Evolutionary conservation across 2,113 vertebrate genomes (phyloP), one percentile per base, ranked within the genome.

Genomic region (Micromys minutus): DNA sequence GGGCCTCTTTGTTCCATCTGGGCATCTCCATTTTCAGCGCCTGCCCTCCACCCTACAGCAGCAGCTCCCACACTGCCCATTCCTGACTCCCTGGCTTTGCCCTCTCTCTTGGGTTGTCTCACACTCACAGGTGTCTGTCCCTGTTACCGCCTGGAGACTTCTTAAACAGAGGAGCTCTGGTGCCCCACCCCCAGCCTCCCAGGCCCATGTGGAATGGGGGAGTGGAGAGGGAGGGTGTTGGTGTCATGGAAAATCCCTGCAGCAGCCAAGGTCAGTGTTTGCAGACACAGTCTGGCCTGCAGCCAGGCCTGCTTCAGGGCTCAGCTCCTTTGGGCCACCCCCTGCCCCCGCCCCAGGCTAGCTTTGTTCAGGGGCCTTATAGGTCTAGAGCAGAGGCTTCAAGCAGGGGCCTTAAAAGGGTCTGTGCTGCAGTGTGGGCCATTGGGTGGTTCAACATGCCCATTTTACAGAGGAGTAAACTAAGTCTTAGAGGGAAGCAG

Each of bases 181-280:
- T 26, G 29, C 72, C n/a, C 77, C 91, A 87, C 87, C 87, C 89
- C 90, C 84, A 61, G 29, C 61, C 85, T 92, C 36, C 47, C 50
- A 57, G 95, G 55, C 93, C 80, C 87, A 88, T 61, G 61, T 50
- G 31, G 50, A 55, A 95, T 86, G 95, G 85, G 92, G 74, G 95
- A 96, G 91, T 59, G 42, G 85, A 86, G 95, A 76, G 85, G 61
- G 96, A 97, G 75, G 86, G 91, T 96, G 97, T 96, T 98, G 94
- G 97, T 98, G 98, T 98, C 98, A 98, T 98, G 98, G 98, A 98
- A 98, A 98, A 98, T 98, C 97, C 96, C 94, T 6, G 88, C 57
- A 39, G 97, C 97, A 89, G 98, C 98, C 98, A 98, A 98, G 98
- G 95, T 98, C 97, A 98, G 97, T 97, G 97, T 98, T 98, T 98